Conservation (phyloP, 2,888 invertebrate genomes). For the Sicus ferrugineus region DNA sequence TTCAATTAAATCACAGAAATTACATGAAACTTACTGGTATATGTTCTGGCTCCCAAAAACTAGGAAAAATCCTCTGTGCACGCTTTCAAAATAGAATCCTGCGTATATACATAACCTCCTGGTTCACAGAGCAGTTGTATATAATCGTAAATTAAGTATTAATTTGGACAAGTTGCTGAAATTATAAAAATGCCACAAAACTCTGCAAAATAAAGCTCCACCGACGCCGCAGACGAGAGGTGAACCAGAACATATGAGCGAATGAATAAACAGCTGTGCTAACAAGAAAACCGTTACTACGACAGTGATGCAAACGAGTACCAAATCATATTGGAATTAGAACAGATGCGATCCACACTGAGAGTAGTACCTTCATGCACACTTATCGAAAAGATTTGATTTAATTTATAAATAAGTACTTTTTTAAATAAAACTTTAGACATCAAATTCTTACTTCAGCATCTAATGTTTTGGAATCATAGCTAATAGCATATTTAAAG, state of each 20-base stretch:
- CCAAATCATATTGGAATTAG: too few relatives aligned
- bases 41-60: background rate
- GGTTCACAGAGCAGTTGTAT: background rate
- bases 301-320: background rate
- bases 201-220: background rate
- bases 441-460: too few relatives aligned
- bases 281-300: constrained; percentile 21
- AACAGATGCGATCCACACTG: too few relatives aligned
- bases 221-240: background rate
- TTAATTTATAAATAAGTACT: too few relatives aligned
- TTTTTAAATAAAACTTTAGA: too few relatives aligned
- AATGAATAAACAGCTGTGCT: constrained; percentile 25
- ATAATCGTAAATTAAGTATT: background rate
- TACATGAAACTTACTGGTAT: background rate
- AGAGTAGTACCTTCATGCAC: too few relatives aligned
- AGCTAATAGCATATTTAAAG: too few relatives aligned
- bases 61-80: background rate
- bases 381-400: too few relatives aligned
- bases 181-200: background rate
- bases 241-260: background rate
- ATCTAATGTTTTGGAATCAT: too few relatives aligned
- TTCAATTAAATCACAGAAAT: too few relatives aligned
- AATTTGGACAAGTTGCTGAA: background rate
- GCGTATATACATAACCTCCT: too few relatives aligned
- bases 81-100: too few relatives aligned